A percentile compares a stretch with the other conserved stretches of the same genome.
Evolutionary conservation across 1,140 invertebrate genomes (phyloP).

Genomic region (Antheraea pernyi): DNA sequence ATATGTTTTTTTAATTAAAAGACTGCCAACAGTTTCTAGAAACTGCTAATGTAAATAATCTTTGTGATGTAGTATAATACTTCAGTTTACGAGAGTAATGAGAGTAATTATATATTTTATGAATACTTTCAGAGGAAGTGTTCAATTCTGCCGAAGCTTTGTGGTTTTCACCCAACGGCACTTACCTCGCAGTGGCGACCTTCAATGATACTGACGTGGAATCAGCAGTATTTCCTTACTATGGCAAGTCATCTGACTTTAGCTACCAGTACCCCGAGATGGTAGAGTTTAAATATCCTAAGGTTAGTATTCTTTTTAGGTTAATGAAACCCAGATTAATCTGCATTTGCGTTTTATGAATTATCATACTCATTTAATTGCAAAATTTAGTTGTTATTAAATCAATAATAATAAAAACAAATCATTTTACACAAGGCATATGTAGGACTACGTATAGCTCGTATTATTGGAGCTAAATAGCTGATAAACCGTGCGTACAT

Average conservation of each 20-base stretch:
- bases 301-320: constrained; percentile 78
- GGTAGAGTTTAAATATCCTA: constrained; percentile 90
- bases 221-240: constrained; percentile 71
- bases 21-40: too few species aligned
- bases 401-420: too few species aligned
- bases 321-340: not conserved
- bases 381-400: too few species aligned
- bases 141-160: constrained; percentile 87
- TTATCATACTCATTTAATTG: not conserved
- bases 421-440: too few species aligned
- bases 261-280: constrained; percentile 81
- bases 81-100: too few species aligned
- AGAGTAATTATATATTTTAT: not conserved
- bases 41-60: too few species aligned
- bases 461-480: too few species aligned
- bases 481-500: too few species aligned
- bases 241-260: constrained; percentile 81
- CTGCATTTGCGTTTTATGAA: constrained; percentile 4
- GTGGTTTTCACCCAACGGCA: constrained; percentile 90
- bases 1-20: too few species aligned
- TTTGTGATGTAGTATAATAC: too few species aligned
- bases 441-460: too few species aligned
- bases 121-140: constrained; percentile 86
- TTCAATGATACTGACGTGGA: constrained; percentile 86
- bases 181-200: constrained; percentile 85